Base-by-base conservation (phyloP, 1,140 invertebrate species). In the Teleogryllus occipitalis region DNA sequence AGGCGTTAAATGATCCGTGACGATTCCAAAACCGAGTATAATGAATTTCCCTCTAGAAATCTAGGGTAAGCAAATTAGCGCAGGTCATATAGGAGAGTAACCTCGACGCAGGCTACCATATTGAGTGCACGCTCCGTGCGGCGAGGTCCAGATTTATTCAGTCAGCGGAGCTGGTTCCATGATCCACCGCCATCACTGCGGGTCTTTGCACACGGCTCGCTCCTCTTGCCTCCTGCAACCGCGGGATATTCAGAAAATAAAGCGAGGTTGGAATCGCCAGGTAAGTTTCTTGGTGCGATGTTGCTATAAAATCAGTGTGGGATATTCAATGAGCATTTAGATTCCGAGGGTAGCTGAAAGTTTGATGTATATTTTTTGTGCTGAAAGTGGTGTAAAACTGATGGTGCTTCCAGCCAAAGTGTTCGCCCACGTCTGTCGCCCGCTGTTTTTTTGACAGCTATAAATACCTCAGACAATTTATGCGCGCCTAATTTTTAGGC, bases 121-220 rank as follows among this genome's bases (percentile, higher is more conserved):
- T 39, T 65, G 0, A 65, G 10, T 65, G 54, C 54, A 65, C 54
- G 54, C 18, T 65, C 54, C 54, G 54, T 14, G 54, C 3, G 18
- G 54, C 54, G 10, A 65, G 18, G 54, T 18, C 18, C 54, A 65
- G 54, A 65, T 65, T 65, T 65, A 65, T 65, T 65, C 54, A 14
- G 54, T 65, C 54, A 65, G 54, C 54, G 54, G 54, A 65, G 54
- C 18, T 10, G 10, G 54, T 65, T 65, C 54, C 54, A 65, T 65
- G 54, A 14, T 14, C 10, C 54, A 18, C 79, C 79, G 79, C 79
- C 79, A 80, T 80, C 47, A 75, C 76, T 80, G 49, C 27, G n/a
- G 47, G 75, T 75, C 47, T 21, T 80, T 78, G 75, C 75, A 79
- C 82, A 82, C 73, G 81, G 81, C 77, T 80, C 80, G 78, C 81